Evolutionary conservation across 2,888 invertebrate genomes (phyloP).

Genomic region (Tiphia femorata): DNA sequence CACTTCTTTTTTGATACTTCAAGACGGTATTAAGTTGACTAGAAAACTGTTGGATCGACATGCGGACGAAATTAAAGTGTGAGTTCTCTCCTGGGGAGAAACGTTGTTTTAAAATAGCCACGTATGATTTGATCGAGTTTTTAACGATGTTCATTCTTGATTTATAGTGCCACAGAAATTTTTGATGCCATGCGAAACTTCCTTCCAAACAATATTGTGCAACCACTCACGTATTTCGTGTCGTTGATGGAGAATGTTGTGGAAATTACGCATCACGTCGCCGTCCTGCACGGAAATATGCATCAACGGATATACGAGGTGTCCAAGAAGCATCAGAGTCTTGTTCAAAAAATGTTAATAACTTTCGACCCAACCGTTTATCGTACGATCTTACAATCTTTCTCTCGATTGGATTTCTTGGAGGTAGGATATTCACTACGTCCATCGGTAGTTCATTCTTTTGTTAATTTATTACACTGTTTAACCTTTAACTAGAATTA

Average conservation of each 20-base stretch:
- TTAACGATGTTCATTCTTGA: too few species aligned
- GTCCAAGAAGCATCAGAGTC: slow-evolving; percentile 41
- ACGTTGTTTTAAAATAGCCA: background rate
- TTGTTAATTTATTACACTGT: background rate
- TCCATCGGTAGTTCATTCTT: background rate
- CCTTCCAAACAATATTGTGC: slow-evolving; percentile 51
- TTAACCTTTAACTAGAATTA: background rate
- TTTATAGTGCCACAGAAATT: slow-evolving; percentile 56
- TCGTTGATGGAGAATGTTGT: slow-evolving; percentile 51
- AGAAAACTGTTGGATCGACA: slow-evolving; percentile 49
- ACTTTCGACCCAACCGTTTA: slow-evolving; percentile 51
- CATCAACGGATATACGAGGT: slow-evolving; percentile 47
- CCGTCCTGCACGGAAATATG: slow-evolving; percentile 53
- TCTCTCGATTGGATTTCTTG: slow-evolving; percentile 48
- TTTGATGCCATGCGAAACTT: slow-evolving; percentile 48
- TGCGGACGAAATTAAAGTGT: slow-evolving; percentile 48
- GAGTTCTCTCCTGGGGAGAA: slow-evolving; percentile 19
- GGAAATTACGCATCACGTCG: slow-evolving; percentile 51
- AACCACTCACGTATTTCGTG: slow-evolving; percentile 50
- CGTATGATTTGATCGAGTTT: too few species aligned
- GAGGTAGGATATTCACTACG: slow-evolving; percentile 40
- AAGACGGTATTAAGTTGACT: slow-evolving; percentile 50
- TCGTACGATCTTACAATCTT: slow-evolving; percentile 45
- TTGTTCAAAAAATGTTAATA: slow-evolving; percentile 48
- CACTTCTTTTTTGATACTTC: slow-evolving; percentile 42